phyloP scores from a whole-genome alignment of 2,113 vertebrate species.

The Zosterops japonicus region DNA sequence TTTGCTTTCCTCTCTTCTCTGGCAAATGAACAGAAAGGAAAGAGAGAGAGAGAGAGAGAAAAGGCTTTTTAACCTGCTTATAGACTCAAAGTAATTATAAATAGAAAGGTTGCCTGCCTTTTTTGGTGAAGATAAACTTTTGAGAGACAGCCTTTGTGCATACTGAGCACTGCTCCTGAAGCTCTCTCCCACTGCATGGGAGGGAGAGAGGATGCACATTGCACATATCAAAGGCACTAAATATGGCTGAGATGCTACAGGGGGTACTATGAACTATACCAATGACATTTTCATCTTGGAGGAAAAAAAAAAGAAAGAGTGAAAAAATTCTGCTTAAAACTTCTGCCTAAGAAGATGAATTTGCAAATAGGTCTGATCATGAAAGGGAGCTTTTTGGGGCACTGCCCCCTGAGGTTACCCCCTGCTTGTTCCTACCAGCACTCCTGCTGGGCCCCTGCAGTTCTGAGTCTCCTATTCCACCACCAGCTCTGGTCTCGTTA shows the following conservation, averaged over 20 bases:
- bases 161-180: not conserved
- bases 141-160: not conserved
- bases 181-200: not conserved
- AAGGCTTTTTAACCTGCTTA: not conserved
- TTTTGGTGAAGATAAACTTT: constrained; percentile 2
- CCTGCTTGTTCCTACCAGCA: not conserved
- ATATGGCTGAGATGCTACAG: not conserved
- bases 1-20: not conserved
- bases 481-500: not conserved
- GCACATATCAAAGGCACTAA: not conserved
- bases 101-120: not conserved
- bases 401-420: not conserved
- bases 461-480: not conserved
- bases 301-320: not conserved
- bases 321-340: not conserved
- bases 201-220: not conserved
- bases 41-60: not conserved
- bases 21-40: not conserved
- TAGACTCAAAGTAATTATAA: constrained; percentile 1
- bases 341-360: not conserved
- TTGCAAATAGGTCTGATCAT: not conserved
- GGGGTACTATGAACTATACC: not conserved
- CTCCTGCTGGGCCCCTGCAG: not conserved
- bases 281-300: not conserved
- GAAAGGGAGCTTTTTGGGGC: not conserved